These are phyloP conservation scores for Petrolisthes cinctipes DNA, from an alignment of 2,888 invertebrate species.

Conservation along the genomic window DNA sequence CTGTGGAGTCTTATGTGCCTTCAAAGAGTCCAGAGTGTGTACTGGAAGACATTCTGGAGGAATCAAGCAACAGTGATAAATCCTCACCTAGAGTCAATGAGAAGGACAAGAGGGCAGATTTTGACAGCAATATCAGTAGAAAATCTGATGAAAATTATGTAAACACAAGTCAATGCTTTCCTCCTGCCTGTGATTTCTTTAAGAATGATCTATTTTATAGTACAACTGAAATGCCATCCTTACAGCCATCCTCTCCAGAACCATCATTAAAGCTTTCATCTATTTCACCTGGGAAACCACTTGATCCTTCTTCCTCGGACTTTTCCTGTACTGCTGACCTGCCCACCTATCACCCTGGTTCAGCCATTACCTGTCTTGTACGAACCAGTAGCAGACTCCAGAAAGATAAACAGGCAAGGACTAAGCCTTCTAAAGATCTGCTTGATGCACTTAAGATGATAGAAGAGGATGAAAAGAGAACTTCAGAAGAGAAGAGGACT, in stretches of 20 bases:
- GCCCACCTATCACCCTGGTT: constrained; percentile 43
- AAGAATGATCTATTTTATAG: neutral
- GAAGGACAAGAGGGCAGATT: neutral
- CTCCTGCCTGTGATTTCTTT: no score
- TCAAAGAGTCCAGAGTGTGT: constrained; percentile 45
- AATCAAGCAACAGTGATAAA: constrained; percentile 42
- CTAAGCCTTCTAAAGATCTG: constrained; percentile 45
- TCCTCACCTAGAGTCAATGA: constrained; percentile 30
- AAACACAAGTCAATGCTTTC: no score
- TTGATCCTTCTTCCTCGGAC: constrained; percentile 12
- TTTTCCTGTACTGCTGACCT: constrained; percentile 52
- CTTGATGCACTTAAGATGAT: constrained; percentile 49
- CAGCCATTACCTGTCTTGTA: constrained; percentile 42
- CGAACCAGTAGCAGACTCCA: neutral
- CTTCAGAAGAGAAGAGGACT: neutral
- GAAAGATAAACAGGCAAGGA: constrained; percentile 15
- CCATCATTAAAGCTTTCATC: neutral
- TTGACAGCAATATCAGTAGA: neutral
- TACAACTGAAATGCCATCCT: neutral
- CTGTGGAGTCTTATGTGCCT: neutral
- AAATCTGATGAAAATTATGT: neutral
- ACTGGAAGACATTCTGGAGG: constrained; percentile 53
- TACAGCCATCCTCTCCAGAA: neutral
- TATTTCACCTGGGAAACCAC: neutral
- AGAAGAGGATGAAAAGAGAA: constrained; percentile 52